Conservation (phyloP, 1,140 invertebrate species). For the Drosophila dunni region DNA sequence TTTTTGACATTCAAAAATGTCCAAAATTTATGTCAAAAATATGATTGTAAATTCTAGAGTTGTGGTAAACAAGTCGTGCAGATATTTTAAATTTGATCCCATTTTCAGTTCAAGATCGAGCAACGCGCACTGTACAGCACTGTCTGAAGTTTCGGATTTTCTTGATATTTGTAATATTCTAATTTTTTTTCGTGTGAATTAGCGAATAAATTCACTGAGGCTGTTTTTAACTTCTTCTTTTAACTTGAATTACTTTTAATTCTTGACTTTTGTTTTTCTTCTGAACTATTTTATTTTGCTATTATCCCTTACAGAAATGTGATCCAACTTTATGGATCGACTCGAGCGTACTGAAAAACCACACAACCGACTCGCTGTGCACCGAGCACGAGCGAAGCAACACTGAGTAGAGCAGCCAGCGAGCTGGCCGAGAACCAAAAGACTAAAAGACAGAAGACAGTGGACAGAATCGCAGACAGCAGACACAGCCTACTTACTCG, state of each 20-base stretch:
- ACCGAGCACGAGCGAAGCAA: constrained; percentile 44
- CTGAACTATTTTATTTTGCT: constrained; percentile 1
- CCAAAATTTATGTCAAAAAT: background rate
- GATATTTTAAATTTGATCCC: background rate
- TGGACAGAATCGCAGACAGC: constrained; percentile 43
- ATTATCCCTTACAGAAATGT: constrained; percentile 59
- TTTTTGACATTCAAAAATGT: background rate
- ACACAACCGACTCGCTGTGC: constrained; percentile 58
- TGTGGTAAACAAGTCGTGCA: constrained; percentile 3
- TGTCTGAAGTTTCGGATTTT: constrained; percentile 1
- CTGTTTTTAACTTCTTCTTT: background rate
- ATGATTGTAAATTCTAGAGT: background rate
- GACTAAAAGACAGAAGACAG: constrained; percentile 42
- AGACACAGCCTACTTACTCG: constrained; percentile 78
- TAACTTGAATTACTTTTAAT: background rate
- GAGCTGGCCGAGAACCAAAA: constrained; percentile 34
- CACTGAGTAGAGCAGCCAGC: constrained; percentile 26
- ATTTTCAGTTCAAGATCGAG: constrained; percentile 11
- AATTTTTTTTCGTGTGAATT: constrained; percentile 3
- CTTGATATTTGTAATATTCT: background rate
- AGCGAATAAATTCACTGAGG: background rate
- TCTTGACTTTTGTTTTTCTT: background rate
- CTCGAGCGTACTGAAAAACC: constrained; percentile 72
- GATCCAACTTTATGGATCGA: constrained; percentile 77
- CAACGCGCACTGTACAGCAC: constrained; percentile 43